Evolutionary conservation across 2,113 vertebrate species (phyloP), one percentile per base, ranked within the genome.

Genomic region (Dipodomys ordii): DNA sequence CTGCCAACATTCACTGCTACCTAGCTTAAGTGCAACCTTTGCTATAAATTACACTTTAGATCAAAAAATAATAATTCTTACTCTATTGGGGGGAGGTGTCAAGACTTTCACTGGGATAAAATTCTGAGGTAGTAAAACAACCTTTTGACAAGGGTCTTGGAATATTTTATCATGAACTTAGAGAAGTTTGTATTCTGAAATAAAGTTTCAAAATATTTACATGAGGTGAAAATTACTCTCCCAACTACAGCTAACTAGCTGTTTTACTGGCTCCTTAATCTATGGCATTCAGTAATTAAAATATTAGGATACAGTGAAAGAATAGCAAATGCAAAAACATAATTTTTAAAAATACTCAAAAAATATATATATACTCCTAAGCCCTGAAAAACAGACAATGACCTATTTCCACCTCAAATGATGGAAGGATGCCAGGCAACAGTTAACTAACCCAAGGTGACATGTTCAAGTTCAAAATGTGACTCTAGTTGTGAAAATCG

Each of bases 171-270:
- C 20, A 68, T 57, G 44, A 93, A 92, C 62, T 92, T 87, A 83
- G 62, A 88, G 65, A 93, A 80, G 72, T 83, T 1, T 65, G 88
- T 53, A 39, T 94, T 95, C 94, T 94, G 92, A 89, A 82, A 91
- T 83, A 89, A 73, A 74, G 93, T 78, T 78, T 91, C 69, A 79
- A 95, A 96, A 93, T 89, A 93, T 93, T 95, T 93, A 95, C 84
- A 90, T 49, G 20, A 95, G 87, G 72, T 91, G 19, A 91, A 57
- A 95, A 93, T 82, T 87, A 69, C 53, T 2, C 35, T 35, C 35
- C 35, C 35, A 35, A 35, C 35, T 35, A 35, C 35, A 35, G 35
- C 35, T 35, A 35, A 90, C 39, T 60, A 86, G 28, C 80, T 87
- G 80, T 94, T 90, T 87, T 16, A 57, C 18, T 49, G 80, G 81